Conservation (phyloP, 1,140 invertebrate genomes). For the Maniola jurtina region DNA sequence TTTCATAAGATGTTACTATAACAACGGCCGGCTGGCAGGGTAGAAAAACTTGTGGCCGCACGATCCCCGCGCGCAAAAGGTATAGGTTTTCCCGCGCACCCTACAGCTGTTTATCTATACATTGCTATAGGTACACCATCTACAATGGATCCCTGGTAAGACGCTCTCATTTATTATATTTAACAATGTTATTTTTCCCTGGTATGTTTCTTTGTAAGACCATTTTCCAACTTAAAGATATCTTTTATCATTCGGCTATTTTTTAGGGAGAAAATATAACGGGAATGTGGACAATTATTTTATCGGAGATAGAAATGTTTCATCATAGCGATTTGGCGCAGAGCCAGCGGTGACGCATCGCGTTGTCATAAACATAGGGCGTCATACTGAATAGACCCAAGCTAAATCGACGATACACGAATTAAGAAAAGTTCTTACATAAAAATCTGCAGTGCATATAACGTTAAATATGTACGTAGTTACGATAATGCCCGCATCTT, state of each 20-base stretch:
- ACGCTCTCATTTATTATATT: slow-evolving; percentile 43
- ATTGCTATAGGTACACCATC: slow-evolving; percentile 43
- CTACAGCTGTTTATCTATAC: slow-evolving; percentile 57
- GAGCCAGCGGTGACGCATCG: slow-evolving; percentile 26
- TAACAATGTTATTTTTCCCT: slow-evolving; percentile 24
- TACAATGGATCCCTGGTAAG: slow-evolving; percentile 49
- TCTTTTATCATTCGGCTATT: background rate
- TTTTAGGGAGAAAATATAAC: background rate
- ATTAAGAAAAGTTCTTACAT: slow-evolving; percentile 1
- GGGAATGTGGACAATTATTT: slow-evolving; percentile 29
- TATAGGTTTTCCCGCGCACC: slow-evolving; percentile 53
- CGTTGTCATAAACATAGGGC: slow-evolving; percentile 25
- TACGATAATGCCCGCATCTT: too few relatives aligned
- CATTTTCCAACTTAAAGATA: background rate
- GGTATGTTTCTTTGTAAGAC: background rate
- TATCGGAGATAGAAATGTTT: slow-evolving; percentile 28
- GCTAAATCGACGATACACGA: slow-evolving; percentile 5
- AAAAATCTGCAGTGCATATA: background rate
- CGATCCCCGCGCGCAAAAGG: slow-evolving; percentile 30
- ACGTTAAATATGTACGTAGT: too few relatives aligned
- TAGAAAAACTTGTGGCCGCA: slow-evolving; percentile 36
- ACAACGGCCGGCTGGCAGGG: slow-evolving; percentile 47
- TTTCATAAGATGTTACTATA: slow-evolving; percentile 57
- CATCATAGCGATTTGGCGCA: slow-evolving; percentile 24
- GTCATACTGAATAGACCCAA: slow-evolving; percentile 14